Evolutionary conservation across 2,797 vertebrate genomes (phyloP), one percentile per base, ranked within the genome.

Genomic region (Myiothlypis chrysogaster): DNA sequence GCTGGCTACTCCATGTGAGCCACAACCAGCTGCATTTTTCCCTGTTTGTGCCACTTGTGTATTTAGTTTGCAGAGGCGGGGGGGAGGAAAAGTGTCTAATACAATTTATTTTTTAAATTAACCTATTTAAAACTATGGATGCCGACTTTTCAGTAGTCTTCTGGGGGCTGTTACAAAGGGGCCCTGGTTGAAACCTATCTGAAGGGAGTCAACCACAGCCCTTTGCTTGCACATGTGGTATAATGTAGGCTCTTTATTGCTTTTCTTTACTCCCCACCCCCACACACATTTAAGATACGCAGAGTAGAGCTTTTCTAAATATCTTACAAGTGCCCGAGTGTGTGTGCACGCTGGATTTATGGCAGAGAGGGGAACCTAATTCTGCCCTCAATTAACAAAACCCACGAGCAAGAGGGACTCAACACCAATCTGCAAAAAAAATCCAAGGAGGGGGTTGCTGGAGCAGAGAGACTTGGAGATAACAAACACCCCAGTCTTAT

Each of bases 201-300:
- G 94, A 96, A 87, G 93, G 93, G 95, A 96, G 95, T 95, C 92
- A 97, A 97, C 96, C 96, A 90, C 95, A 95, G 85, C 63, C 73
- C 70, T 95, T 82, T 82, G 94, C 86, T 94, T 64, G 56, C 93
- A 95, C 91, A 95, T 95, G 94, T 97, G 95, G 90, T 94, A 96
- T 93, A 96, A 90, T n/a, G 56, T 35, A 91, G 83, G 60, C 71
- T 80, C 93, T 97, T 97, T 96, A 96, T 93, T 96, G 95, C 94
- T 97, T 96, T 97, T 90, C 93, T 95, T 87, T 90, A 84, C 90
- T 87, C 83, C 69, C 34, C 53, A 1, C 70, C 57, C 68, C 63
- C 19, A 68, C 34, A 19, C 68, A n/a, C 76, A 35, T 76, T 91
- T 91, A 87, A 95, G 90, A 92, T 93, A 92, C 0, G 0, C n/a